These are phyloP conservation scores for Torymus auratus DNA, from an alignment of 2,888 invertebrate species.

Conservation along the genomic window DNA sequence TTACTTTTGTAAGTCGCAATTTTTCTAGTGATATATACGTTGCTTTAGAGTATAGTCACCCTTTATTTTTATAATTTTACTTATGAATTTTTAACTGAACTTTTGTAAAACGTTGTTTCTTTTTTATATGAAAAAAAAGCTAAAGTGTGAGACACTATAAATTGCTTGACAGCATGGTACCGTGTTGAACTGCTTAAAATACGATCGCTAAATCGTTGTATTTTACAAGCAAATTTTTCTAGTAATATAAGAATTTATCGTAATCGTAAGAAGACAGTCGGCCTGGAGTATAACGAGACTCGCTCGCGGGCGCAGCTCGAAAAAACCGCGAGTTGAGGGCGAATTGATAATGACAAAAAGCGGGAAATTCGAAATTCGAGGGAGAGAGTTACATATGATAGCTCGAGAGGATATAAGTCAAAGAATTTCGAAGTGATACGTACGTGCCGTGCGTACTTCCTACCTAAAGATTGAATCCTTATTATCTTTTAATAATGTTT, in stretches of 20 bases:
- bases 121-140: background rate
- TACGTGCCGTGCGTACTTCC: constrained; percentile 64
- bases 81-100: background rate
- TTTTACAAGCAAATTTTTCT: no score
- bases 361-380: background rate
- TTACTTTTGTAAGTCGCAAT: background rate
- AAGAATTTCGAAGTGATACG: constrained; percentile 63
- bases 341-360: constrained; percentile 18
- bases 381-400: background rate
- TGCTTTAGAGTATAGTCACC: background rate
- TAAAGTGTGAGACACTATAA: constrained; percentile 33
- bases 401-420: constrained; percentile 12
- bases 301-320: no score
- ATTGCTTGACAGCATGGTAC: constrained; percentile 3
- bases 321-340: no score
- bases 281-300: background rate
- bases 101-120: background rate
- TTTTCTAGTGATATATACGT: no score
- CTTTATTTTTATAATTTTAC: constrained; percentile 26
- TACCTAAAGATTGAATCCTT: constrained; percentile 52
- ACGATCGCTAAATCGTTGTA: no score
- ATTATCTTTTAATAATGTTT: constrained; percentile 45
- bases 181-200: no score
- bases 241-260: no score
- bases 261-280: background rate